These are phyloP conservation scores for Acronicta psi DNA, from an alignment of 2,888 invertebrate genomes.

Conservation along the genomic window DNA sequence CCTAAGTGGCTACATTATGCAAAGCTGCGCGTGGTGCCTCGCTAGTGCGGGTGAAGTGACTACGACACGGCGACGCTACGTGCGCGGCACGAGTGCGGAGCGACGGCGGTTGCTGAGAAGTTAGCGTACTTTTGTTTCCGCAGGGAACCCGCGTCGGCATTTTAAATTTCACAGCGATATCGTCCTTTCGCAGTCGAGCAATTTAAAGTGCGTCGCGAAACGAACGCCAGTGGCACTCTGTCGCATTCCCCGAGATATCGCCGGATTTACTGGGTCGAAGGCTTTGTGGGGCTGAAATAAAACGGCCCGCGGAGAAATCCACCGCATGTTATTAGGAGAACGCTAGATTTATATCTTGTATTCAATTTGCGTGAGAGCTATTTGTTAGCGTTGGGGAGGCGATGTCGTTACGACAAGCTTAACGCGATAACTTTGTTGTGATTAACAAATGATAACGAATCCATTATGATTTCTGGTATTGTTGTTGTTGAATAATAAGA, in stretches of 20 bases:
- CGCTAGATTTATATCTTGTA: conserved; percentile 85
- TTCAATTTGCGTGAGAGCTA: conserved; percentile 86
- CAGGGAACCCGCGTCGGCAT: conserved; percentile 69
- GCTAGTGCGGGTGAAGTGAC: conserved; percentile 32
- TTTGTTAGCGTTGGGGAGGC: conserved; percentile 71
- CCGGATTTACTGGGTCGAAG: conserved; percentile 84
- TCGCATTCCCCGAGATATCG: conserved; percentile 84
- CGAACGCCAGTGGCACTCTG: conserved; percentile 80
- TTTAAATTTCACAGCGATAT: conserved; percentile 82
- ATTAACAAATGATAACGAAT: conserved; percentile 66
- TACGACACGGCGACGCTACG: conserved; percentile 8
- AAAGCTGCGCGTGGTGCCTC: conserved; percentile 64
- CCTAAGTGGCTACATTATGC: conserved; percentile 77
- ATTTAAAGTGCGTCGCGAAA: conserved; percentile 83
- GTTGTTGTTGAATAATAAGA: conserved; percentile 32
- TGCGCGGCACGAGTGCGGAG: conserved; percentile 15
- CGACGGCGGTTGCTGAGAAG: conserved; percentile 20
- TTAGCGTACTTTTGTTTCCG: conserved; percentile 71
- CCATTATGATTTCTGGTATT: conserved; percentile 45
- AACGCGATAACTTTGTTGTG: conserved; percentile 67
- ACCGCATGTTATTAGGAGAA: conserved; percentile 83
- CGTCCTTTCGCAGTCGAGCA: conserved; percentile 74
- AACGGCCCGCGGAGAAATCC: conserved; percentile 86
- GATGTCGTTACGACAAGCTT: conserved; percentile 62
- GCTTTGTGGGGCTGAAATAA: conserved; percentile 85